A percentile compares a stretch with the other conserved stretches of the same genome.
Evolutionary conservation across 2,113 vertebrate species (phyloP).

Genomic region (Xyliphius kryptos): DNA sequence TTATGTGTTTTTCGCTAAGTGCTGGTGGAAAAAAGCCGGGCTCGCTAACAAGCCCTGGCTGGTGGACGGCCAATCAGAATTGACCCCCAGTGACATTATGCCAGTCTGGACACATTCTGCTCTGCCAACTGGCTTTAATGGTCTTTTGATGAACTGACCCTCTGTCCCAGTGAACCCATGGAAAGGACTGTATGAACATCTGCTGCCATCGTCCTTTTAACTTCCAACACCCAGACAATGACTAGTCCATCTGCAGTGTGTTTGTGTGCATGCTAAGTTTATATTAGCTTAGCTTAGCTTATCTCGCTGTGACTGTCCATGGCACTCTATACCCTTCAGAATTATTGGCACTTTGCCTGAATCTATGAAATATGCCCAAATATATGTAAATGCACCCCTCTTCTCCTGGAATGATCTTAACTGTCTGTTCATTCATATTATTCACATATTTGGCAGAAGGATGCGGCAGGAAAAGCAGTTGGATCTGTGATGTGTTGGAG

Average conservation of each 20-base stretch:
- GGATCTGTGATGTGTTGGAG: background rate
- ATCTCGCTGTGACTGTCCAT: background rate
- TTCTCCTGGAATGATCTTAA: background rate
- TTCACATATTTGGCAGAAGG: background rate
- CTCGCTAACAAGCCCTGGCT: constrained; percentile 17
- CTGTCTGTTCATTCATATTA: background rate
- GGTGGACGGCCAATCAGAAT: constrained; percentile 11
- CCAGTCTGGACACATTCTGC: constrained; percentile 47
- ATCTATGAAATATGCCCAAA: background rate
- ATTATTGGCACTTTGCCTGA: background rate
- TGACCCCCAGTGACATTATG: constrained; percentile 30
- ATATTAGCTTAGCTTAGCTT: too few species aligned
- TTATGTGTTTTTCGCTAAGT: too few species aligned
- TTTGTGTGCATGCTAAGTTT: too few species aligned
- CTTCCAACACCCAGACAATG: background rate
- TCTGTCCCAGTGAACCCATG: constrained; percentile 29
- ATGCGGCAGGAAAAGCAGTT: background rate
- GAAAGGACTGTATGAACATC: constrained; percentile 49
- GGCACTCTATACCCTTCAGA: background rate
- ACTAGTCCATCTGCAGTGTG: background rate
- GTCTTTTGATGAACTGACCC: constrained; percentile 53
- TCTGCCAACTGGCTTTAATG: constrained; percentile 54
- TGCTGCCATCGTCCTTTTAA: constrained; percentile 44
- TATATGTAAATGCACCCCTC: background rate
- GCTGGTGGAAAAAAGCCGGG: too few species aligned